A percentile compares a stretch with the other conserved stretches of the same genome.
These are phyloP conservation scores for Drosophila asahinai DNA, from an alignment of 1,140 invertebrate species.

Conservation along the genomic window DNA sequence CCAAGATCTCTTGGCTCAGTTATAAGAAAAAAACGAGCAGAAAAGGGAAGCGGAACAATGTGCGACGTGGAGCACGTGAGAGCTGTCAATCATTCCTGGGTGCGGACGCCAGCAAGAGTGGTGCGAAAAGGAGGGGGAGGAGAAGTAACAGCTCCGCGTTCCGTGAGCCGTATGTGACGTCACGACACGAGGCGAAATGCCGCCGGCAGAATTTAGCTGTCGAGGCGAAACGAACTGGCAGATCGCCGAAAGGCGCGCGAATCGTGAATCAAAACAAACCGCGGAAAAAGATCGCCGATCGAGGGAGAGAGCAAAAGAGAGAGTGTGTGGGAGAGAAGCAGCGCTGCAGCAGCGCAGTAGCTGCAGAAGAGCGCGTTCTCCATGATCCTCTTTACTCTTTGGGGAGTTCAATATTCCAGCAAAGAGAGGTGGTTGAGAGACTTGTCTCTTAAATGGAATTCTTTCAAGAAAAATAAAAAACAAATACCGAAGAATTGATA, in stretches of 20 bases:
- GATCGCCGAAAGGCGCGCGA: slow-evolving; percentile 59
- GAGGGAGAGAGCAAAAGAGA: slow-evolving; percentile 4
- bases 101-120: slow-evolving; percentile 30
- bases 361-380: slow-evolving; percentile 6
- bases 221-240: slow-evolving; percentile 38
- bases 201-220: slow-evolving; percentile 61
- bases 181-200: slow-evolving; percentile 61
- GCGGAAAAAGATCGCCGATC: slow-evolving; percentile 33
- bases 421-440: background rate
- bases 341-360: slow-evolving; percentile 12
- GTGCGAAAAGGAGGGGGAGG: slow-evolving; percentile 17
- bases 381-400: slow-evolving; percentile 6
- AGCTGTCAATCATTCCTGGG: slow-evolving; percentile 73
- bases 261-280: slow-evolving; percentile 80
- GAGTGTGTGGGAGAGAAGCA: slow-evolving; percentile 8
- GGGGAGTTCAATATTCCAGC: background rate
- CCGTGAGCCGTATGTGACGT: slow-evolving; percentile 55
- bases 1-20: background rate
- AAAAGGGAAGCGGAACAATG: slow-evolving; percentile 26
- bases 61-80: slow-evolving; percentile 77
- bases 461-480: background rate
- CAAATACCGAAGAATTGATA: background rate
- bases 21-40: background rate
- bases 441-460: background rate
- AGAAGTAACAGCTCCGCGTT: slow-evolving; percentile 25